Base-by-base conservation (phyloP, 2,797 vertebrate species). In the Sitta carolinensis region DNA sequence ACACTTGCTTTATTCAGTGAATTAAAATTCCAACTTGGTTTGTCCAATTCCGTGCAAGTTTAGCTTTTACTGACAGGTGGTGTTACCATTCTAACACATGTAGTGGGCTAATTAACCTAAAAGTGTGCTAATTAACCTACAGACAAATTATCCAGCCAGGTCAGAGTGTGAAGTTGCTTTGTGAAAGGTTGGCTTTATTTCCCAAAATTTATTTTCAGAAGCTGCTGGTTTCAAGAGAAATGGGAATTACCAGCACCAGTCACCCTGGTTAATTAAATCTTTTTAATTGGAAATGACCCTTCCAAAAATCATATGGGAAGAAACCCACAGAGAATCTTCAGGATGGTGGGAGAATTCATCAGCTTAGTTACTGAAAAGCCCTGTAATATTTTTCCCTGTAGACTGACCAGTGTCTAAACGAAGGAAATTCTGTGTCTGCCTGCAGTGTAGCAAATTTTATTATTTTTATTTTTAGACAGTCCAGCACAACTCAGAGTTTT, bases 251-350 rank as follows among this genome's bases (percentile, higher is more conserved):
- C 62, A 81, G 54, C 78, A 62, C 11, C 51, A 78, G 43, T 75
- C 64, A 85, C 13, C 6, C 4, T 76, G n/a, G 7, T 92, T 91
- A 90, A 84, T 94, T 94, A 94, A 86, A 88, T 69, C 62, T 83
- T 23, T 11, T 89, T 96, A 94, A 87, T 74, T 95, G 90, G 43
- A 90, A 83, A 36, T 89, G 61, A 91, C 78, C 72, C 54, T 89
- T 90, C 80, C 43, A 74, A 34, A 84, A 82, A 54, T 64, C 26
- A 15, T 22, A 13, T 0, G 25, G 75, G n/a, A 74, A 68, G 64
- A 86, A 91, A 42, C 27, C 75, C 38, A 8, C 87, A n/a, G 92
- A 79, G 90, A 83, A 42, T 82, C 81, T 51, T 61, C 34, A 34
- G 61, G 81, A 30, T 58, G 45, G 52, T 67, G 75, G 42, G 32